These are phyloP conservation scores for Sarcophaga carnaria DNA, from an alignment of 2,888 invertebrate genomes.

Conservation along the genomic window DNA sequence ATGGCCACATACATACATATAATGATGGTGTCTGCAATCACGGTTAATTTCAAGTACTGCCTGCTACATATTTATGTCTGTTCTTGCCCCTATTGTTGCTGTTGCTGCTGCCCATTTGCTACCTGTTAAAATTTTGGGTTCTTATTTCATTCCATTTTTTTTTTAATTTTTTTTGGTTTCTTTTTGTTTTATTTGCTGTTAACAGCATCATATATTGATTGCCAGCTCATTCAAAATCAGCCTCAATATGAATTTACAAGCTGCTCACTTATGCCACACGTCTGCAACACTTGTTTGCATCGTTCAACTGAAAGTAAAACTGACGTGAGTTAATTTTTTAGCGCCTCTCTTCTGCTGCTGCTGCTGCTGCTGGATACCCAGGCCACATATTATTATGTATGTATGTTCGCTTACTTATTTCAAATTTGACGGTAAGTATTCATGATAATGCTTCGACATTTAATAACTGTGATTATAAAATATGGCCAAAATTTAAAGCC, in stretches of 20 bases:
- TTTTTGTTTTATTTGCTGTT: background rate
- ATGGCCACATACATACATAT: background rate
- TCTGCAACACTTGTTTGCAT: constrained; percentile 37
- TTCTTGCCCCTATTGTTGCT: constrained; percentile 1
- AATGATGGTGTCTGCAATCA: constrained; percentile 59
- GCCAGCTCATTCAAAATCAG: background rate
- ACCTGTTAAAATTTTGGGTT: constrained; percentile 36
- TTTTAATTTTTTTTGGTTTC: background rate
- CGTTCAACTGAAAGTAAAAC: constrained; percentile 40
- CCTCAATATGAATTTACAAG: background rate
- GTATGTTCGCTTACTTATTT: background rate
- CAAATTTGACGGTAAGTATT: constrained; percentile 15
- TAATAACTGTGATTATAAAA: constrained; percentile 60
- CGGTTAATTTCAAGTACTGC: constrained; percentile 30
- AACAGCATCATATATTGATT: background rate
- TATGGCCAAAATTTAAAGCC: constrained; percentile 22
- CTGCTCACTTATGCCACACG: constrained; percentile 67
- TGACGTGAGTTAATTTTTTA: constrained; percentile 43
- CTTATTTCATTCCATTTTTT: no score
- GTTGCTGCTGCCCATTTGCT: background rate
- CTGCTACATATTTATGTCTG: constrained; percentile 1
- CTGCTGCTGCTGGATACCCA: no score
- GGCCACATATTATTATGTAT: background rate
- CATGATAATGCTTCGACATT: constrained; percentile 47
- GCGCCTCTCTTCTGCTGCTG: constrained; percentile 51